Conservation (phyloP, 2,113 vertebrate species). For the Amphiprion ocellaris region DNA sequence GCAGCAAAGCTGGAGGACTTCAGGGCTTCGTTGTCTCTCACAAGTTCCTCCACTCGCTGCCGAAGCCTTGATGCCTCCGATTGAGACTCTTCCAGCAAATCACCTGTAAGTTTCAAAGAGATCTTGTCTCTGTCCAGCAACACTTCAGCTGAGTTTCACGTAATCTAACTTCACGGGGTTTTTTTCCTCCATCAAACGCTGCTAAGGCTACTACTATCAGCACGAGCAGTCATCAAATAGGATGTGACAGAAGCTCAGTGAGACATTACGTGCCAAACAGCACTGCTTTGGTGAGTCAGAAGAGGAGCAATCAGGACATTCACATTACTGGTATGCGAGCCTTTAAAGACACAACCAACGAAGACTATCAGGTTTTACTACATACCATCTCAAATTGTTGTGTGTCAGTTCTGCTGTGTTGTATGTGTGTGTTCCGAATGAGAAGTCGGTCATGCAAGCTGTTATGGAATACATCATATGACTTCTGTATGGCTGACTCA, state of each 20-base stretch:
- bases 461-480: neutral
- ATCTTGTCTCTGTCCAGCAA: conserved; percentile 10
- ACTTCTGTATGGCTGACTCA: neutral
- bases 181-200: neutral
- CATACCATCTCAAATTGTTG: conserved; percentile 32
- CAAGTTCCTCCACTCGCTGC: conserved; percentile 94
- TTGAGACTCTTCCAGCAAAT: conserved; percentile 95
- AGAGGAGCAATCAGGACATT: neutral
- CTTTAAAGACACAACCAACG: conserved; percentile 8
- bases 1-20: conserved; percentile 83
- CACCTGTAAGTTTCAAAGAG: conserved; percentile 82
- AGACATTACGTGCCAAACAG: neutral
- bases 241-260: neutral
- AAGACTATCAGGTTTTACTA: conserved; percentile 53
- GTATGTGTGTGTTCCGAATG: conserved; percentile 1
- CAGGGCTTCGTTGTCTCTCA: conserved; percentile 91
- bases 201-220: neutral
- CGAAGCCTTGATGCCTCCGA: conserved; percentile 91
- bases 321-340: neutral
- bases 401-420: neutral
- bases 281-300: conserved; percentile 47
- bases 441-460: neutral
- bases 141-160: neutral
- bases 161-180: neutral
- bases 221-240: conserved; percentile 9